Percentiles rank a stretch among this genome's conserved stretches.
phyloP scores from a whole-genome alignment of 53 echinoderm and acorn worm genomes.

The Zoroaster sp. region DNA sequence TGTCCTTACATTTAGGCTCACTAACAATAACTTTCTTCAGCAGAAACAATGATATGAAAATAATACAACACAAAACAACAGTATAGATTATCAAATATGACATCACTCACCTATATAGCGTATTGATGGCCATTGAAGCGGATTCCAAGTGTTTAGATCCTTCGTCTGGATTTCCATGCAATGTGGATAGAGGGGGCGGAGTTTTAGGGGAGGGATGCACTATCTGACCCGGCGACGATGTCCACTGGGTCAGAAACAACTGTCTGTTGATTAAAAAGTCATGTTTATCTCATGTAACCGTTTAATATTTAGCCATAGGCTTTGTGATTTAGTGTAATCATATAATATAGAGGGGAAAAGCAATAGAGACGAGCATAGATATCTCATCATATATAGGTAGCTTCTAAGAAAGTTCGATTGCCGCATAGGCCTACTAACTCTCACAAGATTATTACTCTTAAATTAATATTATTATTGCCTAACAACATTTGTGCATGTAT shows the following conservation, averaged over 20 bases:
- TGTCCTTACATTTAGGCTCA: too few relatives aligned
- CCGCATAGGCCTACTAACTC: not conserved
- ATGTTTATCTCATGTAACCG: not conserved
- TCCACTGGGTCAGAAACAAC: not conserved
- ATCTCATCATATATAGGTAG: not conserved
- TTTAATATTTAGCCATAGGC: not conserved
- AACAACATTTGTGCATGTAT: too few relatives aligned
- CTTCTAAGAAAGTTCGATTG: not conserved
- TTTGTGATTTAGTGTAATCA: not conserved
- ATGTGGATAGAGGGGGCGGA: not conserved
- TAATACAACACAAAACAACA: too few relatives aligned
- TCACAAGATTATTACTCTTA: too few relatives aligned
- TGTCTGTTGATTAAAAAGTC: not conserved
- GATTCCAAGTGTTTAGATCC: not conserved
- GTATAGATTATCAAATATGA: too few relatives aligned
- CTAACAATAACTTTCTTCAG: too few relatives aligned
- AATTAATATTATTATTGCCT: too few relatives aligned
- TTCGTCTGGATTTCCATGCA: not conserved
- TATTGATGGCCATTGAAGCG: not conserved
- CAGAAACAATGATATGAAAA: too few relatives aligned
- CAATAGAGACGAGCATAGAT: not conserved
- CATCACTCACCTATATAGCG: not conserved
- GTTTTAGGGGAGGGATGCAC: not conserved
- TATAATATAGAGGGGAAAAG: not conserved
- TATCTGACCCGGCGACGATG: not conserved